A percentile compares a stretch with the other conserved stretches of the same genome.
Conservation (phyloP, 1,140 invertebrate species). For the Drosophila persimilis region DNA sequence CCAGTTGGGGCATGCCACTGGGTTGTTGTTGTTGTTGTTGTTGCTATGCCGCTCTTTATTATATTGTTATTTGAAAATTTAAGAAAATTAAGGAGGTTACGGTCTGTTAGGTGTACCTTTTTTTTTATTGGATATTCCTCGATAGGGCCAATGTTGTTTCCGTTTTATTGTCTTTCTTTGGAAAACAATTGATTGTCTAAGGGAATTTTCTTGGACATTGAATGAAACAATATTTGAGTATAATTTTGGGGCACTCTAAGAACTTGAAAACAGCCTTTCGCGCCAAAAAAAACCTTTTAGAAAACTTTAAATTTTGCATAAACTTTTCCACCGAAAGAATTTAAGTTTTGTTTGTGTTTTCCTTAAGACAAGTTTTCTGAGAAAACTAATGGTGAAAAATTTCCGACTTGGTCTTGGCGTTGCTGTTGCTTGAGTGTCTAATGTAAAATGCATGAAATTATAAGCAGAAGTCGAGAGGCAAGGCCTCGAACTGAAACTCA, state of each 20-base stretch:
- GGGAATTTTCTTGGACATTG: neutral
- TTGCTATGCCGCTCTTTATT: slow-evolving; percentile 30
- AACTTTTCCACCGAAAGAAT: slow-evolving; percentile 8
- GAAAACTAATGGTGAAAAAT: slow-evolving; percentile 36
- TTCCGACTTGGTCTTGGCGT: slow-evolving; percentile 14
- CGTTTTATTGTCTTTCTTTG: slow-evolving; percentile 25
- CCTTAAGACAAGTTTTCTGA: neutral
- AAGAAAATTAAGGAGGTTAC: slow-evolving; percentile 38
- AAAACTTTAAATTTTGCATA: slow-evolving; percentile 44
- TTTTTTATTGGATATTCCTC: slow-evolving; percentile 40
- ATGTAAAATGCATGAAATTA: slow-evolving; percentile 69
- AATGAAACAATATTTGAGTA: neutral
- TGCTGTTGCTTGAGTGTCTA: slow-evolving; percentile 49
- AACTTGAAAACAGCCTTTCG: neutral
- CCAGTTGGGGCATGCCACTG: slow-evolving; percentile 50
- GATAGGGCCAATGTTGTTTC: slow-evolving; percentile 19
- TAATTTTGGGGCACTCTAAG: no score
- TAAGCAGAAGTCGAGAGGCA: slow-evolving; percentile 21
- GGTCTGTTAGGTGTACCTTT: slow-evolving; percentile 13
- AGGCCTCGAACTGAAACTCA: slow-evolving; percentile 43
- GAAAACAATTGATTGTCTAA: slow-evolving; percentile 23
- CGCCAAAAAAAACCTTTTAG: slow-evolving; percentile 4
- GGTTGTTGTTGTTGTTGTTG: slow-evolving; percentile 22
- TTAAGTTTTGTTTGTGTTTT: no score
- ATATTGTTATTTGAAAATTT: slow-evolving; percentile 63